phyloP scores from a whole-genome alignment of 2,113 vertebrate genomes.

The Gadus chalcogrammus region DNA sequence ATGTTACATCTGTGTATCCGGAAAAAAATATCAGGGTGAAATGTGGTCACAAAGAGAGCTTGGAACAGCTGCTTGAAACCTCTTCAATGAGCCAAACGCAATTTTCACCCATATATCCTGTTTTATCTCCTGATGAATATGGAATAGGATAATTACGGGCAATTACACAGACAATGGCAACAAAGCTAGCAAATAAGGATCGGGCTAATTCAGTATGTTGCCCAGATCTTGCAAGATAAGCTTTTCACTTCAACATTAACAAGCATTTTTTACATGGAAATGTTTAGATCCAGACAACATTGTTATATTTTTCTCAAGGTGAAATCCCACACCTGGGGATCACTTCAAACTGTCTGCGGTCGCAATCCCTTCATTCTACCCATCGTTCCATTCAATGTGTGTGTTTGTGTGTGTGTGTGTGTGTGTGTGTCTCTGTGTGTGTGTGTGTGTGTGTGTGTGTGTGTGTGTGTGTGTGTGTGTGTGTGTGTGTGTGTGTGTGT shows the following conservation, averaged over 20 bases:
- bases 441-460: too few relatives aligned
- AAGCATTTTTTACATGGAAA: conserved; percentile 18
- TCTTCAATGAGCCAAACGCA: conserved; percentile 56
- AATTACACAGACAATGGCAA: conserved; percentile 77
- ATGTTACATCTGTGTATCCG: background rate
- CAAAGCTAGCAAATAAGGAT: conserved; percentile 69
- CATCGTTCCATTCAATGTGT: too few relatives aligned
- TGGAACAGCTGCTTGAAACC: conserved; percentile 52
- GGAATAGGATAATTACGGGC: conserved; percentile 78
- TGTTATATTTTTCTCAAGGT: too few relatives aligned
- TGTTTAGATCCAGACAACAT: too few relatives aligned
- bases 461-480: too few relatives aligned
- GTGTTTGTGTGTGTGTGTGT: too few relatives aligned
- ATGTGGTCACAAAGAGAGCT: conserved; percentile 18
- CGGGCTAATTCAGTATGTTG: conserved; percentile 43
- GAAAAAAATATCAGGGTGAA: conserved; percentile 10
- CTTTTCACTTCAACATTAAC: conserved; percentile 16
- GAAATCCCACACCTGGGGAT: too few relatives aligned
- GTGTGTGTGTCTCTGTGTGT: too few relatives aligned
- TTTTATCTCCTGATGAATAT: conserved; percentile 81
- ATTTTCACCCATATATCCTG: conserved; percentile 60
- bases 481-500: too few relatives aligned
- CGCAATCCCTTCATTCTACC: too few relatives aligned
- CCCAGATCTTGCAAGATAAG: conserved; percentile 41
- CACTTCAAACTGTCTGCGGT: too few relatives aligned